Base-by-base conservation (phyloP, 2,797 vertebrate genomes). In the Megaceryle alcyon region DNA sequence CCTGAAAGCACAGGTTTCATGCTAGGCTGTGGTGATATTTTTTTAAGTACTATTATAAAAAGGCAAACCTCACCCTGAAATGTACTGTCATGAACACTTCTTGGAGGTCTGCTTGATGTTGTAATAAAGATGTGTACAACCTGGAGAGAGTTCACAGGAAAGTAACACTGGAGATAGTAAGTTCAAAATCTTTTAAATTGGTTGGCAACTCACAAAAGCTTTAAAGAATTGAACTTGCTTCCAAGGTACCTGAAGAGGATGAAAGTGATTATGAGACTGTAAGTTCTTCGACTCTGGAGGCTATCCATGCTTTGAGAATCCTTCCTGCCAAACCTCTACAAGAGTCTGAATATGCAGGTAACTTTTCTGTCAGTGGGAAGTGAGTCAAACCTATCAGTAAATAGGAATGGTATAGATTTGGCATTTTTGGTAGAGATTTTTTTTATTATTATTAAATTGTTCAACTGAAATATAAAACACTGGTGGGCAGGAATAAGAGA, bases 311-410 rank as follows among this genome's bases (percentile, higher is more conserved):
- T 4, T 44, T 96, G 85, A 97, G 85, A 83, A 97, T 98, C 33
- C 92, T 97, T 44, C 98, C 98, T 69, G 95, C 97, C 79, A 94
- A 64, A 70, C 97, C 97, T 33, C 88, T 95, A 25, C 92, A 97
- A 75, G 98, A 98, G 73, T 97, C 98, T 0, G 97, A 97, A 92
- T 98, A 98, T 4, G 97, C 97, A 96, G 98, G 98, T 98, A 97
- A 92, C 2, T 10, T 56, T 72, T 86, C 35, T 90, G 22, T 56
- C 57, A 80, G 35, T 14, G 10, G 37, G 70, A 88, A 79, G 17
- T 53, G 28, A 90, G 28, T 2, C 33, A 89, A 76, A 72, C 21
- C 21, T 48, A 56, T 18, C 48, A 3, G 39, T 54, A 48, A 18
- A 69, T 2, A 51, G 25, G 12, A 82, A 39, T 9, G 54, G 21